Percentiles rank a stretch among this genome's conserved stretches.
Evolutionary conservation across 2,113 vertebrate genomes (phyloP).

Genomic region (Aix galericulata): DNA sequence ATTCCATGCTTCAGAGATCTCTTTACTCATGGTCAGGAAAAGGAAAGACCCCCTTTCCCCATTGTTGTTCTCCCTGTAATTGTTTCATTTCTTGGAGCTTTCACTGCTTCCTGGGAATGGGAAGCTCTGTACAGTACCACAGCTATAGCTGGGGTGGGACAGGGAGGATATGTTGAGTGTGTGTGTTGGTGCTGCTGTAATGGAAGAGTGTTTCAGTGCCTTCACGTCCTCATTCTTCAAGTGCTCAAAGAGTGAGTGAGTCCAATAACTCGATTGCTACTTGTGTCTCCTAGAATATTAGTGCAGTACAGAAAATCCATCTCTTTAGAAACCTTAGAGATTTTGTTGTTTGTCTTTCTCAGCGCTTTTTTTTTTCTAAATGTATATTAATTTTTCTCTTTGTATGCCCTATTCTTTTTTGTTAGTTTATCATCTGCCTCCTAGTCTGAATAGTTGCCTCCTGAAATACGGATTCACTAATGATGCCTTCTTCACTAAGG

Average conservation of each 20-base stretch:
- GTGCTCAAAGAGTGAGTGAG: background rate
- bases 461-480: background rate
- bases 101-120: background rate
- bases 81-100: background rate
- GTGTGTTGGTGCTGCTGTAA: background rate
- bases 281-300: background rate
- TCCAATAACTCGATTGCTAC: background rate
- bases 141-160: background rate
- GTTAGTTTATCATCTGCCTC: background rate
- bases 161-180: background rate
- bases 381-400: background rate
- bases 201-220: background rate
- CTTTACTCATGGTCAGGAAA: background rate
- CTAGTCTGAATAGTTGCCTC: background rate
- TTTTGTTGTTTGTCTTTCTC: background rate
- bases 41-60: background rate
- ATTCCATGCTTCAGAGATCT: background rate
- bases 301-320: rapidly evolving
- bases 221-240: background rate
- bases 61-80: background rate
- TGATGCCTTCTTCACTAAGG: background rate
- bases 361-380: background rate
- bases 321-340: background rate
- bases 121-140: background rate
- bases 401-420: background rate